These are phyloP conservation scores for Okamejei kenojei DNA, from an alignment of 2,797 vertebrate genomes.

Conservation along the genomic window DNA sequence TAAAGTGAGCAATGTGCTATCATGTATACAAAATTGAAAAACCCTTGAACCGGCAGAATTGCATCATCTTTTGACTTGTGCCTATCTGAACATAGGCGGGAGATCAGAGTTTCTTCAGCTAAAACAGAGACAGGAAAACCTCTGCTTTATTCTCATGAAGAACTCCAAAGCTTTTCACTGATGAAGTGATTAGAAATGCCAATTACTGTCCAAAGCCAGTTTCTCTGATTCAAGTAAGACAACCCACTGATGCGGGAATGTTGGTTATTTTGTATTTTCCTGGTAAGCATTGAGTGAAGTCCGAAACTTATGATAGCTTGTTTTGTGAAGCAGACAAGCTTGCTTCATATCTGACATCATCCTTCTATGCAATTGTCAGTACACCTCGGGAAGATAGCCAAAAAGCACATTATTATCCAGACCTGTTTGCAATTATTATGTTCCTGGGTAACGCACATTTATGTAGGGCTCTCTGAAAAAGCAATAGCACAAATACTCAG, in stretches of 20 bases:
- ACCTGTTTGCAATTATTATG: not conserved
- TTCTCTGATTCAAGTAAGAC: not conserved
- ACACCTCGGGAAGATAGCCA: not conserved
- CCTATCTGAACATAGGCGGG: not conserved
- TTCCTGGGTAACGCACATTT: not conserved
- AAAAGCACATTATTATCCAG: not conserved
- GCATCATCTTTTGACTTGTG: not conserved
- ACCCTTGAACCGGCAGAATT: not conserved
- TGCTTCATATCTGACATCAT: not conserved
- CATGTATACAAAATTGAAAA: not conserved
- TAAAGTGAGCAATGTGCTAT: not conserved
- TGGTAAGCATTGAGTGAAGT: not conserved
- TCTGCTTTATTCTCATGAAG: not conserved
- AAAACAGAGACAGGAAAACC: not conserved
- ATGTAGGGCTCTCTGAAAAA: not conserved
- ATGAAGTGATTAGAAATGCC: not conserved
- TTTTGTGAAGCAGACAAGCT: not conserved
- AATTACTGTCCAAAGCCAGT: not conserved
- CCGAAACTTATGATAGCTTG: not conserved
- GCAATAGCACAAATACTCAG: not conserved
- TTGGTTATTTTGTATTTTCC: not conserved
- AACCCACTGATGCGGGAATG: not conserved
- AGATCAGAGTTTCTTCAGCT: not conserved
- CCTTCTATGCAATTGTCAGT: not conserved
- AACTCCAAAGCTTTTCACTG: not conserved